Evolutionary conservation across 2,888 invertebrate genomes (phyloP).

Genomic region (Rugalucina vietnamica): DNA sequence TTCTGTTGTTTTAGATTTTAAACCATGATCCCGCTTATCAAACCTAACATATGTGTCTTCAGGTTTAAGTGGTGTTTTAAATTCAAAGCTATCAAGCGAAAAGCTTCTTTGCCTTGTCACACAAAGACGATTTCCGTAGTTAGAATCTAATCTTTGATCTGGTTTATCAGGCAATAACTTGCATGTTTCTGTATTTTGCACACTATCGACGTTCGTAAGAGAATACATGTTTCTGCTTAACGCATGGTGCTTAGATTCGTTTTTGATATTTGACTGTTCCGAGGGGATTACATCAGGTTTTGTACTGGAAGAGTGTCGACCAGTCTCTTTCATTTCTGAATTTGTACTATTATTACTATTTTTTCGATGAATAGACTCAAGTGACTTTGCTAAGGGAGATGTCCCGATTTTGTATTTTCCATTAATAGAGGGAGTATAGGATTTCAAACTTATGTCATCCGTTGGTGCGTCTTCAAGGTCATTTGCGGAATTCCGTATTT

Average conservation of each 20-base stretch:
- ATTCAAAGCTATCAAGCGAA: background rate
- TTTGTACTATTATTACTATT: too few relatives aligned
- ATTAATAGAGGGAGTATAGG: background rate
- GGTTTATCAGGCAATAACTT: background rate
- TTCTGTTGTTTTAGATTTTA: background rate
- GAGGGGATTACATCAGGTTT: too few relatives aligned
- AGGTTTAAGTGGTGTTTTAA: background rate
- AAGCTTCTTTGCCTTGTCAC: background rate
- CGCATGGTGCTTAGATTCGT: too few relatives aligned
- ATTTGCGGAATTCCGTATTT: background rate
- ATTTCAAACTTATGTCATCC: constrained; percentile 34
- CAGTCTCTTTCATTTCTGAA: background rate
- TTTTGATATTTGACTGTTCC: too few relatives aligned
- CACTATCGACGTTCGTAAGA: too few relatives aligned
- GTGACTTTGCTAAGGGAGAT: background rate
- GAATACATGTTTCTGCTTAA: too few relatives aligned
- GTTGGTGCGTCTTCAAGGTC: constrained; percentile 29
- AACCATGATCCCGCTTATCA: background rate
- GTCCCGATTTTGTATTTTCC: background rate
- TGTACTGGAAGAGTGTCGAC: too few relatives aligned
- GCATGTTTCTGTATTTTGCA: too few relatives aligned
- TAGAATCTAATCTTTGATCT: background rate
- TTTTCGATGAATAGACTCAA: too few relatives aligned
- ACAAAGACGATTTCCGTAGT: background rate
- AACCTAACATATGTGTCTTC: background rate